Evolutionary conservation across 2,797 vertebrate genomes (phyloP).

Genomic region (Myotis vivesi): DNA sequence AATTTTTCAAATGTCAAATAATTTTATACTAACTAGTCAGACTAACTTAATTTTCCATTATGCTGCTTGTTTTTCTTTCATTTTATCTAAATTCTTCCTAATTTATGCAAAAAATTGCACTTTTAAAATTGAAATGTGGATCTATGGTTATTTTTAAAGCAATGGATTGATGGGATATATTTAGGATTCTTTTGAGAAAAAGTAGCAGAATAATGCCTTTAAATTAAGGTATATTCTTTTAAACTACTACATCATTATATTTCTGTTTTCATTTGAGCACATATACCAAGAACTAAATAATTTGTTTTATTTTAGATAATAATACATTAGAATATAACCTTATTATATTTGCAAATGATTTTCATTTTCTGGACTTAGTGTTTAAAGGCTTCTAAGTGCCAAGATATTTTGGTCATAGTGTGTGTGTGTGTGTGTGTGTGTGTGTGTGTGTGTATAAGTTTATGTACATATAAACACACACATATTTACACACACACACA

Average conservation of each 20-base stretch:
- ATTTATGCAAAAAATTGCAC: constrained; percentile 79
- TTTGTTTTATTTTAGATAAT: constrained; percentile 50
- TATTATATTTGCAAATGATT: constrained; percentile 45
- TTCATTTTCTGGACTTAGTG: constrained; percentile 68
- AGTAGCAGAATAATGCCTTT: constrained; percentile 1
- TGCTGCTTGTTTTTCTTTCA: constrained; percentile 82
- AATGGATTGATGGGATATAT: constrained; percentile 88
- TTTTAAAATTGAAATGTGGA: constrained; percentile 81
- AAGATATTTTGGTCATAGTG: constrained; percentile 33
- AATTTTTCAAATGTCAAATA: constrained; percentile 47
- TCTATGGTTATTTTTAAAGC: constrained; percentile 78
- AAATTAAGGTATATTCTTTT: constrained; percentile 31
- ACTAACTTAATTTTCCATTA: constrained; percentile 87
- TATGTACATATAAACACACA: background rate
- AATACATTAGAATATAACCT: constrained; percentile 49
- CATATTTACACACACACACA: background rate
- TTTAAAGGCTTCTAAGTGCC: constrained; percentile 59
- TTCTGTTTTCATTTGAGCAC: constrained; percentile 52
- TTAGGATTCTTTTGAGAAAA: constrained; percentile 35
- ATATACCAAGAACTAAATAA: constrained; percentile 17
- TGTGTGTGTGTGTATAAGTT: background rate
- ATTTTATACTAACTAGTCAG: constrained; percentile 63
- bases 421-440: background rate
- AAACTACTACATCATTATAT: constrained; percentile 17
- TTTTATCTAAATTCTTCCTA: constrained; percentile 77